phyloP scores from a whole-genome alignment of 1,140 invertebrate species.

The Euura saliciscinereae region DNA sequence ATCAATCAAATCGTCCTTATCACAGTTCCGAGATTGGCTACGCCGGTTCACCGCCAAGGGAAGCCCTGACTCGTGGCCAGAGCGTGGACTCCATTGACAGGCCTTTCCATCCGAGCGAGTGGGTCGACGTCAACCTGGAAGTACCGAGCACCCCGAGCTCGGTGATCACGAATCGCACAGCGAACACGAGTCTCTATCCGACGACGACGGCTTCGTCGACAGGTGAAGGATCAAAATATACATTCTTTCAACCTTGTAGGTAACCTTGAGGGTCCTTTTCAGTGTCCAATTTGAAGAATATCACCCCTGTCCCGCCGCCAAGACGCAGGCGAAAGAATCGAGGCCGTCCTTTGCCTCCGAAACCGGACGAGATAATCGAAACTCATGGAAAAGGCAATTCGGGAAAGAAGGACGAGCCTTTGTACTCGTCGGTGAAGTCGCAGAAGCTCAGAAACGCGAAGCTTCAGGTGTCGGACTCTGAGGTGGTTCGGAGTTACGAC shows the following conservation, averaged over 20 bases:
- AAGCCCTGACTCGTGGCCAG: conserved; percentile 45
- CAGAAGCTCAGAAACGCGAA: conserved; percentile 3
- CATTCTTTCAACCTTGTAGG: not conserved
- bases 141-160: conserved; percentile 56
- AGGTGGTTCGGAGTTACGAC: not conserved
- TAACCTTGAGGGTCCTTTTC: conserved; percentile 15
- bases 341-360: conserved; percentile 49
- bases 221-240: conserved; percentile 26
- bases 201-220: conserved; percentile 33
- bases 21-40: conserved; percentile 57
- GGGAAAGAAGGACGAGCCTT: conserved; percentile 40
- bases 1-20: not conserved
- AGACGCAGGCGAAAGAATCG: conserved; percentile 46
- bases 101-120: conserved; percentile 61
- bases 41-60: conserved; percentile 50
- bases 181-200: conserved; percentile 38
- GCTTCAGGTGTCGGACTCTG: not conserved
- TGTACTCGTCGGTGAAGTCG: conserved; percentile 45
- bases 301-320: conserved; percentile 51
- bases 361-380: conserved; percentile 43
- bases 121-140: conserved; percentile 63
- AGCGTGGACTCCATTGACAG: conserved; percentile 59
- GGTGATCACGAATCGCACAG: conserved; percentile 51
- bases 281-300: conserved; percentile 45
- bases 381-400: conserved; percentile 6